Conservation (phyloP, 2,797 vertebrate species). For the Amazona ochrocephala region DNA sequence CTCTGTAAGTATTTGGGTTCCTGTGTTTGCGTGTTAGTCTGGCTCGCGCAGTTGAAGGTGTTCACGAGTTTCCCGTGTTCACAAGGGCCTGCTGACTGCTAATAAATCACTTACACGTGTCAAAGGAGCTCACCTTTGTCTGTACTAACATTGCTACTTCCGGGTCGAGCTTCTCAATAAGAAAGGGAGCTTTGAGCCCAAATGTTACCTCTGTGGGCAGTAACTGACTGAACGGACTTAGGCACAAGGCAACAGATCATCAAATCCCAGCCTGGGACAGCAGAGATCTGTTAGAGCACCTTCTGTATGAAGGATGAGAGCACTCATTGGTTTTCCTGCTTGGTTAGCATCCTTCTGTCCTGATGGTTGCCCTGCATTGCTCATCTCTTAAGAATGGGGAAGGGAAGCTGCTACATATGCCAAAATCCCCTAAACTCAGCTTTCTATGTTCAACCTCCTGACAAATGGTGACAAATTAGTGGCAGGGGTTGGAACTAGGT, state of each 20-base stretch:
- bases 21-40: background rate
- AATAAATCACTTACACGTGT: background rate
- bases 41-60: background rate
- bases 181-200: background rate
- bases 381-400: background rate
- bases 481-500: background rate
- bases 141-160: background rate
- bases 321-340: background rate
- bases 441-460: background rate
- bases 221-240: background rate
- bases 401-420: background rate
- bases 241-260: background rate
- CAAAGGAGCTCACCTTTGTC: background rate
- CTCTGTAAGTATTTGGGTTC: slow-evolving; percentile 84
- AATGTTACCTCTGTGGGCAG: background rate
- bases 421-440: background rate
- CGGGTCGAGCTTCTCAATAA: background rate
- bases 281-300: background rate
- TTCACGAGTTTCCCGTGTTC: background rate
- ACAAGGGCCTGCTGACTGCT: background rate
- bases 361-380: background rate
- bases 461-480: background rate
- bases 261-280: background rate
- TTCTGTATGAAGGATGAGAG: background rate
- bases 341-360: background rate